These are phyloP conservation scores for Melangyna quadrimaculata DNA, from an alignment of 2,888 invertebrate species.

Conservation along the genomic window DNA sequence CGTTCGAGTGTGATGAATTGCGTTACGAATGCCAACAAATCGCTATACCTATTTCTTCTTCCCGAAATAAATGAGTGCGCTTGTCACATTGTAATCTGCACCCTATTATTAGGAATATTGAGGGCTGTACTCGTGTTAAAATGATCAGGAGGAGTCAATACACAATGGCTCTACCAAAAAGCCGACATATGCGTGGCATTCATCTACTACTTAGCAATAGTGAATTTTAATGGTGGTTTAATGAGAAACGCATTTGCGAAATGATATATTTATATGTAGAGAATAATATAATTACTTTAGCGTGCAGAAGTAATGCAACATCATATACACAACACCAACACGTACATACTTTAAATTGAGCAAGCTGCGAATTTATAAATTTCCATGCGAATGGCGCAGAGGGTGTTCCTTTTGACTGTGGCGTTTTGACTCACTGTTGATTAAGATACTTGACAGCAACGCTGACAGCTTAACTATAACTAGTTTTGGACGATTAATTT, in stretches of 20 bases:
- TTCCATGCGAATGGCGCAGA: constrained; percentile 45
- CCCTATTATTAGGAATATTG: constrained; percentile 1
- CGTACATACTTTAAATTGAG: too few species aligned
- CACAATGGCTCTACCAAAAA: constrained; percentile 5
- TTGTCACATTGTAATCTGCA: constrained; percentile 6
- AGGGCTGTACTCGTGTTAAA: constrained; percentile 41
- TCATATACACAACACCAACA: too few species aligned
- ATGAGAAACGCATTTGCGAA: constrained; percentile 67
- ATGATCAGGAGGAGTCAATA: constrained; percentile 62
- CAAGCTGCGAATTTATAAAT: constrained; percentile 38
- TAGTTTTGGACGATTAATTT: constrained; percentile 71
- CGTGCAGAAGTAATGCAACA: neutral
- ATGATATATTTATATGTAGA: constrained; percentile 27
- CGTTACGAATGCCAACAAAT: constrained; percentile 67
- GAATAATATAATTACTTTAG: constrained; percentile 51
- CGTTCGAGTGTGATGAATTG: constrained; percentile 69
- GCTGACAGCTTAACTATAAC: constrained; percentile 66
- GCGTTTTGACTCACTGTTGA: constrained; percentile 39
- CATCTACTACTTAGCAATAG: constrained; percentile 38
- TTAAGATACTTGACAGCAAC: constrained; percentile 68
- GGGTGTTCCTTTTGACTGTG: constrained; percentile 26
- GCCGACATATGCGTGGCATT: constrained; percentile 58
- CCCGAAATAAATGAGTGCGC: constrained; percentile 29
- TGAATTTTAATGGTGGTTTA: constrained; percentile 68
- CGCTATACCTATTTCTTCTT: constrained; percentile 15